A percentile compares a stretch with the other conserved stretches of the same genome.
Conservation (phyloP, 2,888 invertebrate species). For the Gymnosoma rotundatum region DNA sequence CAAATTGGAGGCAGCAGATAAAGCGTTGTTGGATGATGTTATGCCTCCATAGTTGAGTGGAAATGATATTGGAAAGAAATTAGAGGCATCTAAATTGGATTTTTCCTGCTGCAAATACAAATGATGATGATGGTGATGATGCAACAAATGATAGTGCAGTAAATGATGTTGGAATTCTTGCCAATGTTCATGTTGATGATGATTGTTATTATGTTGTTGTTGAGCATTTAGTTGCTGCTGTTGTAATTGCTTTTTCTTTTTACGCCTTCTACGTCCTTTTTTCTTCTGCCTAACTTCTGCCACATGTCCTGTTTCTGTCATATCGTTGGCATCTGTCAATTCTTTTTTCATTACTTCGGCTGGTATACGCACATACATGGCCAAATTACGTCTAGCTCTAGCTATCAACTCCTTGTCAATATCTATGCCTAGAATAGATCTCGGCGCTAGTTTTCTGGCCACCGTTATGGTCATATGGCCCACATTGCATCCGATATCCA, state of each 20-base stretch:
- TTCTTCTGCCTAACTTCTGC: conserved; percentile 43
- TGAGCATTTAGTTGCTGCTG: conserved; percentile 39
- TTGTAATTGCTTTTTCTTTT: conserved; percentile 53
- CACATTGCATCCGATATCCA: conserved; percentile 99
- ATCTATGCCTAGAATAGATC: conserved; percentile 95
- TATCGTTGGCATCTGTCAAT: conserved; percentile 12
- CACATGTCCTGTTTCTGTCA: conserved; percentile 42
- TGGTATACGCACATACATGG: conserved; percentile 81
- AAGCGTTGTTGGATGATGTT: conserved; percentile 72
- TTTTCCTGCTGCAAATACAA: conserved; percentile 76
- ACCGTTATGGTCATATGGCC: conserved; percentile 96
- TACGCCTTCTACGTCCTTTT: conserved; percentile 33
- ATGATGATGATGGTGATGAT: conserved; percentile 74
- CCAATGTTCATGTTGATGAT: conserved; percentile 41
- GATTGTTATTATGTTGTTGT: conserved; percentile 36
- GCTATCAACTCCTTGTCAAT: conserved; percentile 94
- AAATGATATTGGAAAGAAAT: conserved; percentile 92
- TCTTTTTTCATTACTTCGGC: conserved; percentile 52
- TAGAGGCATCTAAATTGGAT: conserved; percentile 78
- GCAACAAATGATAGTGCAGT: conserved; percentile 73
- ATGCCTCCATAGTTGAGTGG: conserved; percentile 90
- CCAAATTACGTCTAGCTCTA: conserved; percentile 81
- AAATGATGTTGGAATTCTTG: conserved; percentile 72
- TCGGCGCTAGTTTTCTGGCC: conserved; percentile 92
- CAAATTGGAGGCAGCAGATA: conserved; percentile 1